Base-by-base conservation (phyloP, 2,888 invertebrate species). In the Melolontha melolontha region DNA sequence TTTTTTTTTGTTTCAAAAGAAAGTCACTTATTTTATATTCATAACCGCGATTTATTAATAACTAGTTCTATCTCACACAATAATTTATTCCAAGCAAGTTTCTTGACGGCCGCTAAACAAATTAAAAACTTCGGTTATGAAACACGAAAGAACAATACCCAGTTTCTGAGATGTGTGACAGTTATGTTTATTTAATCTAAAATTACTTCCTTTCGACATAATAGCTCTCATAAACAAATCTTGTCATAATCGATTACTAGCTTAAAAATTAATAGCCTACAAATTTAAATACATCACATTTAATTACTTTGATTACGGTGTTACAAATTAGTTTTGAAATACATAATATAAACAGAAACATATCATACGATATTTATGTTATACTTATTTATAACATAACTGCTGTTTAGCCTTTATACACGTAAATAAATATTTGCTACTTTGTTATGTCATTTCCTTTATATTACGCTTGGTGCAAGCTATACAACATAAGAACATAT, bases 141-240 rank as follows among this genome's bases (percentile, higher is more conserved):
- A 62, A 62, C 47, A 14, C 7, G 4, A 34, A 11, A 39, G 47
- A 62, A 62, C 59, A 62, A 62, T 62, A 29, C 47, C 47, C 16
- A 39, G 34, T 47, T 34, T 34, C 34, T 34, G 49, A 62, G 34
- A 34, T 34, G 34, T 47, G 44, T 47, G 59, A 62, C 59, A 49
- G 59, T 62, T 62, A 62, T 47, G 29, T 47, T 47, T 11, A 42
- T 62, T 47, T 47, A 62, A 62, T 62, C 47, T 62, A 17, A 62
- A 62, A 62, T 62, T 44, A 62, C 59, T 62, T 62, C 59, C 59
- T 62, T 47, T 34, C 22, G 59, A 62, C 59, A 62, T 62, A 62
- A 62, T 62, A 49, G 47, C 59, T 6, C n/a, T 47, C 59, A 62
- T 62, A 62, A 62, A 62, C 47, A 62, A 62, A 62, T 29, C 59